Evolutionary conservation across 2,797 vertebrate genomes (phyloP), one percentile per base, ranked within the genome.

Genomic region (Philypnodon macrostomus): DNA sequence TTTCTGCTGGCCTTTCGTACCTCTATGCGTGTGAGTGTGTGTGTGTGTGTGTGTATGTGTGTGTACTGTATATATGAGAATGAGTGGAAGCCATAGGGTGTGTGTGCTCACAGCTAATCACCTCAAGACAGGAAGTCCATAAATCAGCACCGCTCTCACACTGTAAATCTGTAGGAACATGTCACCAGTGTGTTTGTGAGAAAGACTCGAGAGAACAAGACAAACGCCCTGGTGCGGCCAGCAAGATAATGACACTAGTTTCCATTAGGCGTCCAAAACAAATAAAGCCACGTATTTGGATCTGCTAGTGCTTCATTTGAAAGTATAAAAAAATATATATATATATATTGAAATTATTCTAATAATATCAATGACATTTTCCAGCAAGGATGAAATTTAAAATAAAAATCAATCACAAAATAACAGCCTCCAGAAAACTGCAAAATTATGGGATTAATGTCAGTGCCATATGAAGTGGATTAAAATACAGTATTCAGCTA

Each of bases 61-160:
- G 26, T 51, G 29, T n/a, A n/a, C n/a, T n/a, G n/a, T n/a, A n/a
- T 53, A 38, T 38, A 33, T 47, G 45, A 53, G 32, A 41, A 44
- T 44, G 23, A 40, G 34, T 35, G n/a, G 14, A 33, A 16, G 26
- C 7, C 37, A 52, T 34, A 52, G 68, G 44, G 70, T 71, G 75
- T 79, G 75, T 79, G 73, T 78, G 59, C 68, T 80, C 70, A 70
- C 65, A 80, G 67, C 54, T 80, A 80, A 83, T 87, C 79, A 81
- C 61, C 53, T 42, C 41, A 44, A 70, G 54, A 74, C 69, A 81
- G 77, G 74, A 85, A 71, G 66, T 79, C 64, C 61, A 84, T 82
- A 79, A 82, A 81, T 84, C 79, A 81, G 50, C 59, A 44, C 60
- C 58, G 55, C 51, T 60, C 72, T 67, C 75, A 73, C 72, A 59